These are phyloP conservation scores for Xestia c-nigrum DNA, from an alignment of 2,888 invertebrate genomes.

Conservation along the genomic window DNA sequence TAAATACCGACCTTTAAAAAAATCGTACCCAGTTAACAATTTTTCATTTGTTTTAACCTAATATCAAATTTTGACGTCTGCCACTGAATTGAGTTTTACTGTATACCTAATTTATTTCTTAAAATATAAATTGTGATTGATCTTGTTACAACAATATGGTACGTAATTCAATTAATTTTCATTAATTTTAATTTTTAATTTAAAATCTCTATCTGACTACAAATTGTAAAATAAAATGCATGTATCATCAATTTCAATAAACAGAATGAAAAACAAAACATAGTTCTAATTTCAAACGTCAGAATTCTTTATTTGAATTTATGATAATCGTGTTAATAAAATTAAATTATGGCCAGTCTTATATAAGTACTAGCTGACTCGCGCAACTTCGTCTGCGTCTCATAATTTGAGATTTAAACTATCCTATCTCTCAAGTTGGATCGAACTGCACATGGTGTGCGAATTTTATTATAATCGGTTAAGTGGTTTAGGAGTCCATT, in stretches of 20 bases:
- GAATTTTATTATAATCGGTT: no score
- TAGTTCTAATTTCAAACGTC: constrained; percentile 18
- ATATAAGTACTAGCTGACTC: no score
- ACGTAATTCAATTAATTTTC: constrained; percentile 14
- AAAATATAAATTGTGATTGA: background rate
- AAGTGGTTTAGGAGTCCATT: no score
- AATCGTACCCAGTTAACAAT: background rate
- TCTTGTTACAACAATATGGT: background rate
- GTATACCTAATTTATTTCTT: background rate
- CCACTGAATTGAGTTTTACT: background rate
- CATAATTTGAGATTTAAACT: no score
- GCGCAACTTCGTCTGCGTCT: no score
- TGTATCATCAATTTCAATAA: constrained; percentile 9
- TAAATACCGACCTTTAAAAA: no score
- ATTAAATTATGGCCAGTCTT: constrained; percentile 10
- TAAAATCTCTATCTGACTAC: background rate
- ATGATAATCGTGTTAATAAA: constrained; percentile 8
- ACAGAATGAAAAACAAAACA: constrained; percentile 4
- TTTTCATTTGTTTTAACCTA: background rate
- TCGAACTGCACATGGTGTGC: no score
- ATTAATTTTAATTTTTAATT: background rate
- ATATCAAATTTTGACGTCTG: background rate
- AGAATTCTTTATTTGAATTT: constrained; percentile 32
- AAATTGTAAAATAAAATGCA: background rate
- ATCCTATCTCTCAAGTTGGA: no score